Evolutionary conservation across 2,888 invertebrate species (phyloP).

Genomic region (Troides aeacus): DNA sequence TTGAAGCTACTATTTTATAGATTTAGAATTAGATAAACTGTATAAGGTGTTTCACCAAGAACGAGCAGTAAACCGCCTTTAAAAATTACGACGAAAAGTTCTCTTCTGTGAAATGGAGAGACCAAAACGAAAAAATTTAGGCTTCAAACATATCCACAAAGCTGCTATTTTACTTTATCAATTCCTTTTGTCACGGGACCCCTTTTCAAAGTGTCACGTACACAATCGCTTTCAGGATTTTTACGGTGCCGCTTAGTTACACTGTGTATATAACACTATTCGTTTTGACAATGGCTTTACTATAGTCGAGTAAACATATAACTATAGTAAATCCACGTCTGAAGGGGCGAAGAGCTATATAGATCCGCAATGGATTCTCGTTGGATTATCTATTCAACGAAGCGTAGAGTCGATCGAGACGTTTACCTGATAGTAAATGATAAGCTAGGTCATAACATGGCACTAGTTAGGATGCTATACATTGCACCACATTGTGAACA

Average conservation of each 20-base stretch:
- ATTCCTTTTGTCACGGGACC: constrained; percentile 32
- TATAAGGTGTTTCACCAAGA: neutral
- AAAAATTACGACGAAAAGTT: neutral
- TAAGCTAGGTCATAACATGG: too few species aligned
- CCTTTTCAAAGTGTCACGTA: constrained; percentile 34
- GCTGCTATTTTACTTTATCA: constrained; percentile 35
- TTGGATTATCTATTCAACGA: too few species aligned
- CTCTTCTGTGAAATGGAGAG: neutral
- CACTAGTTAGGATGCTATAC: too few species aligned
- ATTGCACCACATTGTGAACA: too few species aligned
- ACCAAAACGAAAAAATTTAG: constrained; percentile 17
- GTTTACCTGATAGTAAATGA: too few species aligned
- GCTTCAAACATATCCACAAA: constrained; percentile 27
- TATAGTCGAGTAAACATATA: constrained; percentile 4
- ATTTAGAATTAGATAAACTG: too few species aligned
- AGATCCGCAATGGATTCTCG: neutral
- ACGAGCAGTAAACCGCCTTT: neutral
- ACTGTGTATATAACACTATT: constrained; percentile 9
- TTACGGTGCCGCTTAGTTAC: constrained; percentile 22
- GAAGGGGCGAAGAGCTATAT: neutral
- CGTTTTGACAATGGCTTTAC: constrained; percentile 15
- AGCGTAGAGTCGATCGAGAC: too few species aligned
- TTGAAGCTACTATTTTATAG: too few species aligned
- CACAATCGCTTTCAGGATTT: constrained; percentile 31
- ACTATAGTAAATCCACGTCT: neutral